Evolutionary conservation across 2,888 invertebrate genomes (phyloP).

Genomic region (Dicyrtomina minuta): DNA sequence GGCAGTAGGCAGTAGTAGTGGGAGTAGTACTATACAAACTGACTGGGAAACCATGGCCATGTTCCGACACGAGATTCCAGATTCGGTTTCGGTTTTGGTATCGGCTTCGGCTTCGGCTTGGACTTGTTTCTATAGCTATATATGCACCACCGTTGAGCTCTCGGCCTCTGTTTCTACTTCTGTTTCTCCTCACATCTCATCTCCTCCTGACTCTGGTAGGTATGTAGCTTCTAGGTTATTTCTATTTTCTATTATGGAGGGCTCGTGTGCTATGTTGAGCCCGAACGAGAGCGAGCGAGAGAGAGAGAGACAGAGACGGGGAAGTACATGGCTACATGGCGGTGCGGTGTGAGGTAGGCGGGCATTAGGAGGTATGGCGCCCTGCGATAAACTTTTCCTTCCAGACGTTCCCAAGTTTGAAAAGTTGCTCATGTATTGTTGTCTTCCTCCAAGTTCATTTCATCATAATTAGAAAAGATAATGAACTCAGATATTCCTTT

Average conservation of each 20-base stretch:
- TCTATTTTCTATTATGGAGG: background rate
- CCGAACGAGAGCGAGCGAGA: background rate
- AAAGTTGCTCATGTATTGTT: slow-evolving; percentile 31
- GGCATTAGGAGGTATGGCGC: slow-evolving; percentile 24
- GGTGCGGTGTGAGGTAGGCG: slow-evolving; percentile 4
- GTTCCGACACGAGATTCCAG: too few species aligned
- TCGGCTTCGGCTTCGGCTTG: too few species aligned
- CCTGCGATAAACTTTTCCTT: slow-evolving; percentile 29
- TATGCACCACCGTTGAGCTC: too few species aligned
- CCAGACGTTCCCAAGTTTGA: slow-evolving; percentile 21
- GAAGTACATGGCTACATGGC: too few species aligned
- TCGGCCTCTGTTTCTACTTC: too few species aligned
- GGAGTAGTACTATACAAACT: background rate
- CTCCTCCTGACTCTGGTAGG: too few species aligned
- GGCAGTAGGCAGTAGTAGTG: background rate
- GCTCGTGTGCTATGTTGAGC: too few species aligned
- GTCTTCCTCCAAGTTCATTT: slow-evolving; percentile 28
- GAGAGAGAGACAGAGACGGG: too few species aligned
- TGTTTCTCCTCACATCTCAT: too few species aligned
- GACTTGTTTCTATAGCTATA: too few species aligned
- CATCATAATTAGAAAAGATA: slow-evolving; percentile 39
- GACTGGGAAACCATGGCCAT: background rate
- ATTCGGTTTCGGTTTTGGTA: too few species aligned
- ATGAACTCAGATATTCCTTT: slow-evolving; percentile 34
- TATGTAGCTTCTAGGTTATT: too few species aligned